These are phyloP conservation scores for Avahi laniger DNA, from an alignment of 2,797 vertebrate genomes.

Conservation along the genomic window DNA sequence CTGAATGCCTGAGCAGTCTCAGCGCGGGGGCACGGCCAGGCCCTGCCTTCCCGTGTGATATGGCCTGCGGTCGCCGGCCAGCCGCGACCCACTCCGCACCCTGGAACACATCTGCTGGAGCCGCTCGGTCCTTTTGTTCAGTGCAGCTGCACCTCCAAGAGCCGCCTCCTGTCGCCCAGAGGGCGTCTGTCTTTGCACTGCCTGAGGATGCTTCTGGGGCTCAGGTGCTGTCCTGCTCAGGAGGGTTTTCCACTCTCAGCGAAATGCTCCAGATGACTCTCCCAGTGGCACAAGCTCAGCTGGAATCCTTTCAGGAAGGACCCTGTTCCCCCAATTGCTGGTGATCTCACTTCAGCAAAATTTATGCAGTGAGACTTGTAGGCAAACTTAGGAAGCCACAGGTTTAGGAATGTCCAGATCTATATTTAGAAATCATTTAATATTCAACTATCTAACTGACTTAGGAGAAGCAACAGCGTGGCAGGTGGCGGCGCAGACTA, in stretches of 20 bases:
- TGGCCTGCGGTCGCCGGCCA: background rate
- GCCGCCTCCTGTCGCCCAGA: slow-evolving; percentile 50
- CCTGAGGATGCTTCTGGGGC: slow-evolving; percentile 61
- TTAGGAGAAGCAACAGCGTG: background rate
- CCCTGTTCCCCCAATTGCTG: slow-evolving; percentile 43
- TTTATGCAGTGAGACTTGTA: slow-evolving; percentile 64
- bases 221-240: slow-evolving; percentile 59
- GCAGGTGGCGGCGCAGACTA: background rate
- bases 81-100: accelerated
- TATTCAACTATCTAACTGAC: background rate
- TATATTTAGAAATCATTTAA: background rate
- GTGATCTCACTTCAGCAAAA: slow-evolving; percentile 12
- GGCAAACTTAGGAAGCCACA: slow-evolving; percentile 73
- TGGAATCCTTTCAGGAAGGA: slow-evolving; percentile 12
- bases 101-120: background rate
- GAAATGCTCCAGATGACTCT: slow-evolving; percentile 3
- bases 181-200: slow-evolving; percentile 15
- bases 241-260: slow-evolving; percentile 55
- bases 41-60: background rate
- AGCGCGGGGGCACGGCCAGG: background rate
- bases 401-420: slow-evolving; percentile 29
- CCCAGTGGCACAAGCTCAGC: background rate
- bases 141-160: background rate
- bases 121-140: background rate
- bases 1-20: background rate